Percentiles rank a stretch among this genome's conserved stretches.
phyloP scores from a whole-genome alignment of 2,113 vertebrate genomes.

The Ancistrus triradiatus region DNA sequence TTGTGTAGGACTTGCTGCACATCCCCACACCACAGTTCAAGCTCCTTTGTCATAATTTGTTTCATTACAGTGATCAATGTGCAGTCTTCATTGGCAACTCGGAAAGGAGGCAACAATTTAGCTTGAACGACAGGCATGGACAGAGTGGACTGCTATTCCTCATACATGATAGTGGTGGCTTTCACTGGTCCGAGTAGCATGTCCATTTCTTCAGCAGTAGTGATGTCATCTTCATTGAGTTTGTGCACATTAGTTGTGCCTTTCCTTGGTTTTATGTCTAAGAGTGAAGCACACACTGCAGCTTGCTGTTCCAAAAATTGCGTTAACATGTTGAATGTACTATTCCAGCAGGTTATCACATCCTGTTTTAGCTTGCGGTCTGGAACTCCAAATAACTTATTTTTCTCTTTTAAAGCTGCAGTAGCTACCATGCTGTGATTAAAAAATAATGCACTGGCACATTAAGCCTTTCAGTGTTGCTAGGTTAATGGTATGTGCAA shows the following conservation, averaged over 20 bases:
- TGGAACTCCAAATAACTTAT: neutral
- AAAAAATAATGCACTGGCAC: neutral
- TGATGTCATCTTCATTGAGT: neutral
- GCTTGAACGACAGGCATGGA: too few relatives aligned
- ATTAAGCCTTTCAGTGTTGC: slow-evolving; percentile 25
- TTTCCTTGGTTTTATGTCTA: slow-evolving; percentile 10
- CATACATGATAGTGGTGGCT: too few relatives aligned
- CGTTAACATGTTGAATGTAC: slow-evolving; percentile 9
- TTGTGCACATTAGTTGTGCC: slow-evolving; percentile 3
- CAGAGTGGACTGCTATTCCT: too few relatives aligned
- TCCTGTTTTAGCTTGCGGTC: slow-evolving; percentile 9
- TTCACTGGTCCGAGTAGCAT: too few relatives aligned
- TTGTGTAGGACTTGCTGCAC: too few relatives aligned
- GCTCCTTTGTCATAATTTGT: too few relatives aligned
- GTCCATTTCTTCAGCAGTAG: too few relatives aligned
- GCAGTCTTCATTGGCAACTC: too few relatives aligned
- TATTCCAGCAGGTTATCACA: slow-evolving; percentile 16
- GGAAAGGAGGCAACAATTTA: too few relatives aligned
- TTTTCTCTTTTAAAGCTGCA: too few relatives aligned
- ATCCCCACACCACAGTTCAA: too few relatives aligned
- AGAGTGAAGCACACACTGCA: slow-evolving; percentile 16
- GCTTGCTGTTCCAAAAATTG: slow-evolving; percentile 22
- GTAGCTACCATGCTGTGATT: neutral
- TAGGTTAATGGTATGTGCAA: slow-evolving; percentile 20
- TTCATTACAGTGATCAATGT: too few relatives aligned